A percentile compares a stretch with the other conserved stretches of the same genome.
Evolutionary conservation across 2,888 invertebrate genomes (phyloP).

Genomic region (Oligia latruncula): DNA sequence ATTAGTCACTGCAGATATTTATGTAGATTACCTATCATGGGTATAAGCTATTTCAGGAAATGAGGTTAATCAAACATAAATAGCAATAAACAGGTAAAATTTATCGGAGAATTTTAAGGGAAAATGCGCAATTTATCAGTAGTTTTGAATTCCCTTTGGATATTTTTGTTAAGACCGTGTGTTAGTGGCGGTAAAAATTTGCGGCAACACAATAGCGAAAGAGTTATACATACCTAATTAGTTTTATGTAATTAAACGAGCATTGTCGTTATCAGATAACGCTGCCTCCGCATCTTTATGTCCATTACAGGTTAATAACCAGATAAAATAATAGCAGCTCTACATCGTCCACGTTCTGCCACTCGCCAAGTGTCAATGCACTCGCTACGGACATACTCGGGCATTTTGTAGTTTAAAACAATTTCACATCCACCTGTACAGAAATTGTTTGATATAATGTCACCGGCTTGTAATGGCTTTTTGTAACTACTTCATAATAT

Average conservation of each 20-base stretch:
- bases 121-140: slow-evolving; percentile 29
- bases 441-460: slow-evolving; percentile 50
- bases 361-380: slow-evolving; percentile 75
- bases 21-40: slow-evolving; percentile 40
- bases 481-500: slow-evolving; percentile 5
- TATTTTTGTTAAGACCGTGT: slow-evolving; percentile 12
- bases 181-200: slow-evolving; percentile 2
- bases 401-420: slow-evolving; percentile 66
- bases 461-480: slow-evolving; percentile 20
- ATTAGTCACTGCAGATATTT: slow-evolving; percentile 64
- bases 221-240: slow-evolving; percentile 18
- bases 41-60: slow-evolving; percentile 42
- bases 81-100: slow-evolving; percentile 57
- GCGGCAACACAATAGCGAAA: background rate
- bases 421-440: slow-evolving; percentile 63
- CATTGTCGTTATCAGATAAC: slow-evolving; percentile 63
- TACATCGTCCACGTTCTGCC: slow-evolving; percentile 62
- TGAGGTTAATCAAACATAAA: slow-evolving; percentile 35
- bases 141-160: slow-evolving; percentile 6
- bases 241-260: slow-evolving; percentile 48
- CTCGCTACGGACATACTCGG: slow-evolving; percentile 68
- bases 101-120: slow-evolving; percentile 33
- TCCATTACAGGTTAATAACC: slow-evolving; percentile 72
- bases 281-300: slow-evolving; percentile 60
- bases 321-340: slow-evolving; percentile 72